Percentiles rank a stretch among this genome's conserved stretches.
phyloP scores from a whole-genome alignment of 2,888 invertebrate genomes.

The Tenthredo livida region DNA sequence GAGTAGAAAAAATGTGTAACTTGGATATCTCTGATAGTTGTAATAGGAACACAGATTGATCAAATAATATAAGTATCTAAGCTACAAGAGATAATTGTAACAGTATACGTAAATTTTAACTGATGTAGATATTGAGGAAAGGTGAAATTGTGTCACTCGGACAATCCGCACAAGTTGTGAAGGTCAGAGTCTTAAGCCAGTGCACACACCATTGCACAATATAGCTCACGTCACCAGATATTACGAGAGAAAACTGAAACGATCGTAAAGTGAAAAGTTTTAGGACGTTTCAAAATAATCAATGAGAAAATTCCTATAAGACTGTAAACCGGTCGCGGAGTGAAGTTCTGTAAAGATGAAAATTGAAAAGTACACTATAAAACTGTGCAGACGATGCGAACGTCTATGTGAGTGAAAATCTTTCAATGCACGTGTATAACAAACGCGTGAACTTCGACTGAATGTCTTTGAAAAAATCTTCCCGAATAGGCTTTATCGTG shows the following conservation, averaged over 20 bases:
- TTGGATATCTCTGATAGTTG: background rate
- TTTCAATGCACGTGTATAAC: background rate
- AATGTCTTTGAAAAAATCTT: background rate
- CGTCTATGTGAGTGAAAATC: background rate
- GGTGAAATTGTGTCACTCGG: background rate
- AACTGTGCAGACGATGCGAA: background rate
- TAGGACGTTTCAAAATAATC: constrained; percentile 19
- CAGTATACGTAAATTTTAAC: constrained; percentile 41
- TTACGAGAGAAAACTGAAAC: constrained; percentile 29
- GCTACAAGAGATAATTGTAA: background rate
- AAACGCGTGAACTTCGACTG: background rate
- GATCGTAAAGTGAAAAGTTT: constrained; percentile 45
- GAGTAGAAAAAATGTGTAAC: background rate
- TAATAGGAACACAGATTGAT: background rate
- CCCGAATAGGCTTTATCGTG: background rate
- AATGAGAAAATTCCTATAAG: constrained; percentile 4
- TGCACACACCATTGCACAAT: constrained; percentile 40
- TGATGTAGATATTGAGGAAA: background rate
- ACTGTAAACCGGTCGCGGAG: constrained; percentile 1
- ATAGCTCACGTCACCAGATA: constrained; percentile 26
- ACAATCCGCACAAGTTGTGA: constrained; percentile 17
- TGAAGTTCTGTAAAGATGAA: constrained; percentile 21
- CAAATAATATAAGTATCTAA: background rate
- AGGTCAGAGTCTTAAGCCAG: constrained; percentile 24
- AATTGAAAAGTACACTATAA: constrained; percentile 10